phyloP scores from a whole-genome alignment of 30 jellyfish, hydroid and myxozoan genomes.

The Aurelia aurita region DNA sequence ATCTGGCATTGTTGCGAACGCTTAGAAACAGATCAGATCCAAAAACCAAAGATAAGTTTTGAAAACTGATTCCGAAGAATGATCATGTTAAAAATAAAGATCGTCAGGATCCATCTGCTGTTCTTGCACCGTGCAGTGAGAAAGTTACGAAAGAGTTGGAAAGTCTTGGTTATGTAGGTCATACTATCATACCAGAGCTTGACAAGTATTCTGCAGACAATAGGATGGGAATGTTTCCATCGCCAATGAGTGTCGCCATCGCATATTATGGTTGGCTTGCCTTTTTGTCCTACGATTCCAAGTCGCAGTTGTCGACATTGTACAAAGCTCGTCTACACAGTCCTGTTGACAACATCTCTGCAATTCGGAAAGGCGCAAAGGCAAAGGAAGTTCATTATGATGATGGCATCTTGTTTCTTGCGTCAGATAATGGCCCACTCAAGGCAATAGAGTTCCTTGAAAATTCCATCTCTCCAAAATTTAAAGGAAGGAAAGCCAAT shows the following conservation, averaged over 20 bases:
- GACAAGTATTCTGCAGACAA: constrained; percentile 20
- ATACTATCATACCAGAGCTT: constrained; percentile 46
- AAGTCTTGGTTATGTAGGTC: constrained; percentile 37
- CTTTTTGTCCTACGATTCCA: constrained; percentile 21
- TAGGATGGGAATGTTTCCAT: constrained; percentile 49
- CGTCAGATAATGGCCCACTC: background rate
- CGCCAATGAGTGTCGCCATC: constrained; percentile 33
- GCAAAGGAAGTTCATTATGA: constrained; percentile 23
- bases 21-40: constrained; percentile 3
- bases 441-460: background rate
- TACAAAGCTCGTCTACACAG: constrained; percentile 37
- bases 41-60: no score
- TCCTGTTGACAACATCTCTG: constrained; percentile 34
- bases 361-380: constrained; percentile 4
- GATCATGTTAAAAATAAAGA: background rate
- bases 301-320: constrained; percentile 10
- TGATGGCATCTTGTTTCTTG: background rate
- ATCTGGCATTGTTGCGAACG: constrained; percentile 16
- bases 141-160: constrained; percentile 28
- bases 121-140: constrained; percentile 13
- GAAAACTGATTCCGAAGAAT: no score
- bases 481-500: background rate
- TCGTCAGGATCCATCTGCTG: constrained; percentile 50
- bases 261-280: constrained; percentile 17
- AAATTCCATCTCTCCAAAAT: background rate